Evolutionary conservation across 37 sponge, comb jelly and placozoan species (phyloP).

Genomic region (Sycon ciliatum): DNA sequence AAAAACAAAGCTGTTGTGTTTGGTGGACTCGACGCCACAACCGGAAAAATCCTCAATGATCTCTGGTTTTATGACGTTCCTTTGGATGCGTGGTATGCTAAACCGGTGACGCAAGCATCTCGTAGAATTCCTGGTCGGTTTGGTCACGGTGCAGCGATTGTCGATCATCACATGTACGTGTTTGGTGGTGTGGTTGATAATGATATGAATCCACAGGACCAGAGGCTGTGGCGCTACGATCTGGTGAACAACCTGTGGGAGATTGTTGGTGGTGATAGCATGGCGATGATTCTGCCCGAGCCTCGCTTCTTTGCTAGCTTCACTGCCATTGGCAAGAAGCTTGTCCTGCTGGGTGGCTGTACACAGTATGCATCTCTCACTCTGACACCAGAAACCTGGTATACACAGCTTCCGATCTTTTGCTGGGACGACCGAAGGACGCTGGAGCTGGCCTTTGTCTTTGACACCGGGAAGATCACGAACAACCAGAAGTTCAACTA

Average conservation of each 20-base stretch:
- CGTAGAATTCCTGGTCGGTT: conserved; percentile 50
- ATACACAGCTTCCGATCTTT: not conserved
- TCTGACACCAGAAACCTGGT: no score
- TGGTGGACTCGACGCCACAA: no score
- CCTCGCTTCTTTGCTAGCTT: not conserved
- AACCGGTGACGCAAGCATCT: no score
- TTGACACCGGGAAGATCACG: not conserved
- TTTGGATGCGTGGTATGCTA: no score
- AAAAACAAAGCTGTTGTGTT: no score
- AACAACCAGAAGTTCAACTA: no score
- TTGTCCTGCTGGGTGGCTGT: not conserved
- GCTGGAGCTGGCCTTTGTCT: not conserved
- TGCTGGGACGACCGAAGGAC: no score
- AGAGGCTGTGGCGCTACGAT: not conserved
- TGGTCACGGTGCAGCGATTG: not conserved
- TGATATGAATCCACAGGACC: no score
- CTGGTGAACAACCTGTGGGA: not conserved
- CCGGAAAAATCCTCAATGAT: no score
- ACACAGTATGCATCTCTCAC: no score
- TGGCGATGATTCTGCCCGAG: not conserved
- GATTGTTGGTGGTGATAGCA: not conserved
- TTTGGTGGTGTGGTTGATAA: not conserved
- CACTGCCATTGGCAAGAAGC: not conserved
- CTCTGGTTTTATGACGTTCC: no score
- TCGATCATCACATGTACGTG: not conserved